These are phyloP conservation scores for Ceyx margarethae DNA, from an alignment of 2,113 vertebrate genomes.

Conservation along the genomic window DNA sequence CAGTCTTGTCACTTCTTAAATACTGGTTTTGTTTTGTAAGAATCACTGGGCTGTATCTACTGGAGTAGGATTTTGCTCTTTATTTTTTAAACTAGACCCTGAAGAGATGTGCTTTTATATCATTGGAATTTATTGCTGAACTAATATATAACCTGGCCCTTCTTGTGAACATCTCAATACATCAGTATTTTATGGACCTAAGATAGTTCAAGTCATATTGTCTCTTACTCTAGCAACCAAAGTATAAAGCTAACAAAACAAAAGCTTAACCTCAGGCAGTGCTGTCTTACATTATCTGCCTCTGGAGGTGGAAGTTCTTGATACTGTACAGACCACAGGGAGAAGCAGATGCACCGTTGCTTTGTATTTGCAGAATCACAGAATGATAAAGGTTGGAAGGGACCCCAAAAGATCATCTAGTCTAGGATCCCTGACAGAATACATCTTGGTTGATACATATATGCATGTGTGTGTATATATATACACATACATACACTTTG, in stretches of 20 bases:
- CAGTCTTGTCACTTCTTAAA: not conserved
- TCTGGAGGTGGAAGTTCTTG: not conserved
- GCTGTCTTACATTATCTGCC: not conserved
- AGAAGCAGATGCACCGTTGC: not conserved
- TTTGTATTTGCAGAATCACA: not conserved
- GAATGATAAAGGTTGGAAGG: no score
- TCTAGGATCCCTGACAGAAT: not conserved
- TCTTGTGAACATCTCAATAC: not conserved
- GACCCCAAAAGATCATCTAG: no score
- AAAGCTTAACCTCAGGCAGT: not conserved
- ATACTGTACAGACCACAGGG: not conserved
- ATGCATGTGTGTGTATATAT: fast-evolving
- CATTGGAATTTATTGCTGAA: not conserved
- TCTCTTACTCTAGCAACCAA: not conserved
- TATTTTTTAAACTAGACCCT: not conserved
- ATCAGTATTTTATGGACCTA: not conserved
- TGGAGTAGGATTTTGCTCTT: not conserved
- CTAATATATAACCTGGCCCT: not conserved
- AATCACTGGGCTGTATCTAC: not conserved
- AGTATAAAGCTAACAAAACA: not conserved
- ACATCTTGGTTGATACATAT: not conserved
- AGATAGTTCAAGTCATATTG: not conserved
- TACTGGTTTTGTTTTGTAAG: not conserved
- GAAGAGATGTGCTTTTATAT: not conserved
- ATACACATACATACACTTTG: not conserved